These are phyloP conservation scores for Heterodera schachtii DNA, from an alignment of 1,140 invertebrate genomes.

Conservation along the genomic window DNA sequence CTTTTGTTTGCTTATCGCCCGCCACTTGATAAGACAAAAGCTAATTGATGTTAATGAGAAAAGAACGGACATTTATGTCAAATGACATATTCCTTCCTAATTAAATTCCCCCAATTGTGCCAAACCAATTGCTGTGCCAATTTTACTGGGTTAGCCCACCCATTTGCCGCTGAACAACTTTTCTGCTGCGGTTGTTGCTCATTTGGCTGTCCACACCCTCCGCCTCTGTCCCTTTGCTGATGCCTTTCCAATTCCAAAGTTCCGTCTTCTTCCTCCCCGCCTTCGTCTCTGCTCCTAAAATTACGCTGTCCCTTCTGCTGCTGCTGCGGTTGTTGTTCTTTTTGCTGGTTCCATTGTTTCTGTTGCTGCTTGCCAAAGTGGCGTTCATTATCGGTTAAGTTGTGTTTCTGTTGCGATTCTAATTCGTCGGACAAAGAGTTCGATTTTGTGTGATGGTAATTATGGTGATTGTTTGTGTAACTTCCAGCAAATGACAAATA, in stretches of 20 bases:
- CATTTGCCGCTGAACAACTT: neutral
- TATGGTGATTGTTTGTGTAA: neutral
- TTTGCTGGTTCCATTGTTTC: neutral
- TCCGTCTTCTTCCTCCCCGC: neutral
- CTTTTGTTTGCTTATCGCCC: neutral
- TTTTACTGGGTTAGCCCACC: neutral
- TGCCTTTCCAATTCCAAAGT: neutral
- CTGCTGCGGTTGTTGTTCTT: neutral
- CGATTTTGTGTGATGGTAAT: slow-evolving; percentile 1
- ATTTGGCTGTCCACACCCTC: neutral
- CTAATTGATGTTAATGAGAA: too few relatives aligned
- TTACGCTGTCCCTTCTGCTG: neutral
- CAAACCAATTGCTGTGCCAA: too few relatives aligned
- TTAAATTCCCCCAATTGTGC: too few relatives aligned
- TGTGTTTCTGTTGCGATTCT: neutral
- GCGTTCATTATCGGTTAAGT: neutral
- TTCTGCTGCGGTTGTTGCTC: neutral
- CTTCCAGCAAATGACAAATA: neutral
- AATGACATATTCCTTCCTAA: too few relatives aligned
- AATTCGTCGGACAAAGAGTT: neutral
- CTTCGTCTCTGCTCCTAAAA: neutral
- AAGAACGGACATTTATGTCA: too few relatives aligned
- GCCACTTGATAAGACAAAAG: too few relatives aligned
- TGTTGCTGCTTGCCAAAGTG: slow-evolving; percentile 11
- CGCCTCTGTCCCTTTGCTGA: neutral